Conservation (phyloP, 1,140 invertebrate genomes). For the Heliconius hewitsoni region DNA sequence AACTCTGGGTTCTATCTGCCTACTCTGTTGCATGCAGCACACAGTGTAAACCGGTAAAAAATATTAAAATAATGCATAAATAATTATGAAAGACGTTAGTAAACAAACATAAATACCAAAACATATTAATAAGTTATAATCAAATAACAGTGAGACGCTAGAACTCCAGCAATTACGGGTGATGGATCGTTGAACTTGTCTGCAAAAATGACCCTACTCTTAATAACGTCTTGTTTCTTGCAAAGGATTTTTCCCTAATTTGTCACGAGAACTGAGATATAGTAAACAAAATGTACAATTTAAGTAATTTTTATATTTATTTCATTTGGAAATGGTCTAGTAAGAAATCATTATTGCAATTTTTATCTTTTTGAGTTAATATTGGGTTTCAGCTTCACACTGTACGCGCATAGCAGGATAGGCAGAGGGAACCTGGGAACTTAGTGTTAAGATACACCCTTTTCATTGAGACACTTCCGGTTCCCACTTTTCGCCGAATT, state of each 20-base stretch:
- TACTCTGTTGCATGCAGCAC: too few species aligned
- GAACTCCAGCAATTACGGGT: slow-evolving; percentile 35
- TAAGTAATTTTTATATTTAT: slow-evolving; percentile 9
- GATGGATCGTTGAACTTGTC: slow-evolving; percentile 40
- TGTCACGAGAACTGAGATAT: slow-evolving; percentile 29
- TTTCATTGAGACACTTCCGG: too few species aligned
- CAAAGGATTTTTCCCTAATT: slow-evolving; percentile 29
- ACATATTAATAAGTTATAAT: slow-evolving; percentile 34
- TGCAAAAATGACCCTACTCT: slow-evolving; percentile 35
- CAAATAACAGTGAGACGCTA: slow-evolving; percentile 28
- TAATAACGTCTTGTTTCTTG: slow-evolving; percentile 42
- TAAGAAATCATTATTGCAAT: neutral
- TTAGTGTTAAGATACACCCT: too few species aligned
- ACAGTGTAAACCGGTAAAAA: too few species aligned
- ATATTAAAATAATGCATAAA: too few species aligned
- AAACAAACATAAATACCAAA: slow-evolving; percentile 6
- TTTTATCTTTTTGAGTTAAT: neutral
- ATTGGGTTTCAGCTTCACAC: too few species aligned
- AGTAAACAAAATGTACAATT: slow-evolving; percentile 24
- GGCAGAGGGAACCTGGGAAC: too few species aligned
- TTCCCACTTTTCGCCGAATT: too few species aligned
- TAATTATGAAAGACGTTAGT: too few species aligned
- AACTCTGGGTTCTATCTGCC: too few species aligned
- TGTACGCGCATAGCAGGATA: too few species aligned
- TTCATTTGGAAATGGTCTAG: neutral